These are phyloP conservation scores for Isotomurus palustris DNA, from an alignment of 2,888 invertebrate species.

Conservation along the genomic window DNA sequence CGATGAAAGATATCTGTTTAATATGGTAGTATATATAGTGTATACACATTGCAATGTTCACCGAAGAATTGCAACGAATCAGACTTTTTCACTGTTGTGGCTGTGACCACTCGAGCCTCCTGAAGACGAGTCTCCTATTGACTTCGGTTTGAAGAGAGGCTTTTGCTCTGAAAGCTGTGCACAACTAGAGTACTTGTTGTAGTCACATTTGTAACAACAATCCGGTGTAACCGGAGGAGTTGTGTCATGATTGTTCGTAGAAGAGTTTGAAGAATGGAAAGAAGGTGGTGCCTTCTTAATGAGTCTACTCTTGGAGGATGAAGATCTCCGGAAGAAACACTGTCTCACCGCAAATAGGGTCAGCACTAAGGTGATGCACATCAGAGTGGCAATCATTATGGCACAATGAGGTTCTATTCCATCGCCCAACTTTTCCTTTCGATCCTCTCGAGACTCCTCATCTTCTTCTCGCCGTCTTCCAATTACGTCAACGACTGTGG, in stretches of 20 bases:
- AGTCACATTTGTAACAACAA: conserved; percentile 41
- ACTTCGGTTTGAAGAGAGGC: conserved; percentile 27
- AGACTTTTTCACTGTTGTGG: conserved; percentile 23
- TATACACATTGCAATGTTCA: too few species aligned
- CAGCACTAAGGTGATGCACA: conserved; percentile 33
- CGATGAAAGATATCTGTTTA: too few species aligned
- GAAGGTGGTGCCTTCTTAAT: conserved; percentile 36
- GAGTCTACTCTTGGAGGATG: conserved; percentile 16
- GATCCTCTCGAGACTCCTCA: neutral
- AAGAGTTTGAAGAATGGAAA: conserved; percentile 33
- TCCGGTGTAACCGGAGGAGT: conserved; percentile 38
- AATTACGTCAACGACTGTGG: too few species aligned
- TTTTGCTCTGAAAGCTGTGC: conserved; percentile 33
- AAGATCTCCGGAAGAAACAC: conserved; percentile 33
- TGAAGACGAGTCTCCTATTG: neutral
- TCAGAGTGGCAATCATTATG: conserved; percentile 36
- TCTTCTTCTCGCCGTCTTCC: too few species aligned
- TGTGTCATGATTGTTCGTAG: conserved; percentile 15
- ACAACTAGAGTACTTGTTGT: conserved; percentile 34
- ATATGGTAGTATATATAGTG: too few species aligned
- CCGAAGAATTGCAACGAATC: too few species aligned
- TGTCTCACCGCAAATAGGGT: conserved; percentile 37
- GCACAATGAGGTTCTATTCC: conserved; percentile 40
- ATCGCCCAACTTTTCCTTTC: neutral
- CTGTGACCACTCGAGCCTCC: neutral